Conservation (phyloP, 2,797 vertebrate genomes). For the Gadopsis marmoratus region DNA sequence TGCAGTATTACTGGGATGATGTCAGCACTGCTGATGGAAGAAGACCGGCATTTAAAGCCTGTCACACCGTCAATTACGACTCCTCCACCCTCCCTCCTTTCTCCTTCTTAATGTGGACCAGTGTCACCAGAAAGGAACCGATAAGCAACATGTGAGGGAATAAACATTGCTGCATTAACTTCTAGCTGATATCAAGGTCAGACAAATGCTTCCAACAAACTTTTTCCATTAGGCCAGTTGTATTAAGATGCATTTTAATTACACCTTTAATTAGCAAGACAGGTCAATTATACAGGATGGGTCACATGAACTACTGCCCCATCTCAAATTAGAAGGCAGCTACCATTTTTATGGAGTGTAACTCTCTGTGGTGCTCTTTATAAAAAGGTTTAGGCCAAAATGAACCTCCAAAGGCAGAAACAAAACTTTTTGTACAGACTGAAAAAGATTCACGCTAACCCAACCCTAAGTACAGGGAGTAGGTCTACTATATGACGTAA, state of each 20-base stretch:
- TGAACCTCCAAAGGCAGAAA: slow-evolving; percentile 27
- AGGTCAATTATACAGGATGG: slow-evolving; percentile 39
- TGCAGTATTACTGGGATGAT: slow-evolving; percentile 12
- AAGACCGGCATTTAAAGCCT: slow-evolving; percentile 21
- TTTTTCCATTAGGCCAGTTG: slow-evolving; percentile 51
- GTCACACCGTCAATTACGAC: not conserved
- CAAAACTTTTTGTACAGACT: slow-evolving; percentile 1
- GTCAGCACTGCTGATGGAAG: not conserved
- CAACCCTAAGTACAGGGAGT: not conserved
- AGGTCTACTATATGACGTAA: not conserved
- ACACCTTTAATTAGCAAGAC: slow-evolving; percentile 66
- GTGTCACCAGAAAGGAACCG: slow-evolving; percentile 10
- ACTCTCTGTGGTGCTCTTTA: slow-evolving; percentile 9
- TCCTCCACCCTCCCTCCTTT: not conserved
- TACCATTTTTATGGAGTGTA: slow-evolving; percentile 18
- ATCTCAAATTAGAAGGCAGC: slow-evolving; percentile 46
- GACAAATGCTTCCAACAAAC: slow-evolving; percentile 35
- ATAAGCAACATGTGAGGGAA: slow-evolving; percentile 42
- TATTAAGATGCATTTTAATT: slow-evolving; percentile 60
- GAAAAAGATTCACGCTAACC: slow-evolving; percentile 2
- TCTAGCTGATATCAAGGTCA: slow-evolving; percentile 48
- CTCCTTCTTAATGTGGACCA: not conserved
- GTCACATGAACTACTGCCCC: slow-evolving; percentile 38
- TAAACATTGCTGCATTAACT: slow-evolving; percentile 25
- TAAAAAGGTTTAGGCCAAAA: not conserved